Evolutionary conservation across 2,888 invertebrate genomes (phyloP), one percentile per base, ranked within the genome.

Genomic region (Halocaridina rubra): DNA sequence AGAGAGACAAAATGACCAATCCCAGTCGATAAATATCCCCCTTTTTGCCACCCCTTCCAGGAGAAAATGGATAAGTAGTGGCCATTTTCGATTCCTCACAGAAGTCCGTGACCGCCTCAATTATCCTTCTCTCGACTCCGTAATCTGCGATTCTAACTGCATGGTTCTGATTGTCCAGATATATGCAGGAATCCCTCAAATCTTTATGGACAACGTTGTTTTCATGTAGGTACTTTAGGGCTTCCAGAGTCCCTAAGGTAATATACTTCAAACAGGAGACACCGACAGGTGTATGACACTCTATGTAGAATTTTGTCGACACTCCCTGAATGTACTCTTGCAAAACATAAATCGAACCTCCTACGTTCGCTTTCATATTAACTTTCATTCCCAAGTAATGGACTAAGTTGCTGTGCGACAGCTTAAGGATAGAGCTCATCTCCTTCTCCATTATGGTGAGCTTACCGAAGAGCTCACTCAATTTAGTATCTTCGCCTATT

Each of bases 121-220:
- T 64, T 53, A 88, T 72, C 1, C 75, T 82, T 33, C 78, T 61
- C 29, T 85, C 82, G 27, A 86, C 71, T 27, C 85, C 81, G 69
- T 81, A 88, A 87, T 91, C 91, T 10, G 90, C 89, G 3, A 91
- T 85, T 80, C 90, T 87, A 1, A 91, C 90, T 16, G 30, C 3
- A 32, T 88, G 88, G 16, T 91, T 90, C 81, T 80, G 87, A 75
- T 88, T 88, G 79, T 91, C 91, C 27, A 91, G 81, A 87, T 89
- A 90, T 33, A 90, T 81, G 71, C 89, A 89, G 2, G 89, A 88
- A 24, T 94, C 94, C 85, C 94, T 92, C n/a, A 98, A 91, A 91
- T 96, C 95, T 89, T 95, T 94, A 90, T 98, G 97, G 19, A 96
- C 94, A 0, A 97, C 94, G 88, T 95, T 95, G 87, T 94, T 95